A percentile compares a stretch with the other conserved stretches of the same genome.
Evolutionary conservation across 2,113 vertebrate genomes (phyloP).

Genomic region (Notiomystis cincta): DNA sequence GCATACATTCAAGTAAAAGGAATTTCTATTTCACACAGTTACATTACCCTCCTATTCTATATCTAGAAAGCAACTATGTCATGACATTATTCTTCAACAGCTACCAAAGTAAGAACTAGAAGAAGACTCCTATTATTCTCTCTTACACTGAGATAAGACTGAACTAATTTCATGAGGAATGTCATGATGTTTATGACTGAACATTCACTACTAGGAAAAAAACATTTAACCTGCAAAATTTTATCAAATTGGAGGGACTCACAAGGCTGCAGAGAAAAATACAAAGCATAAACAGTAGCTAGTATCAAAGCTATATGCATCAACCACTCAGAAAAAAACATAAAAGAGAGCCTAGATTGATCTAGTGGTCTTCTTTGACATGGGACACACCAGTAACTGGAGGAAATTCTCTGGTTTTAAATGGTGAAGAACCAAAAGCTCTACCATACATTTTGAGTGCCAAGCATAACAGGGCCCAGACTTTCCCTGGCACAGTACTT

Average conservation of each 20-base stretch:
- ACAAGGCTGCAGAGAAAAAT: background rate
- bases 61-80: background rate
- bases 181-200: background rate
- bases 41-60: background rate
- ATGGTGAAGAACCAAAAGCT: background rate
- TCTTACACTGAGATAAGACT: background rate
- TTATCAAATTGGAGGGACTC: background rate
- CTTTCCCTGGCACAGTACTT: background rate
- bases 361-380: background rate
- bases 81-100: background rate
- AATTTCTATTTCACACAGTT: background rate
- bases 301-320: background rate
- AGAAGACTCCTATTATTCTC: background rate
- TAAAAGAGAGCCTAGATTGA: background rate
- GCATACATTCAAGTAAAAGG: background rate
- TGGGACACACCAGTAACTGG: background rate
- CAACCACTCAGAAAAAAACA: background rate
- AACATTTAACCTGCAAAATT: background rate
- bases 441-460: accelerated
- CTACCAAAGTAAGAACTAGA: background rate
- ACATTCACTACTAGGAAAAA: background rate
- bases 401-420: background rate
- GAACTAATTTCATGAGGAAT: background rate
- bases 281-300: background rate
- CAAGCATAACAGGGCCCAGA: accelerated